A percentile compares a stretch with the other conserved stretches of the same genome.
These are phyloP conservation scores for Mnemiopsis leidyi DNA, from an alignment of 37 sponge, comb jelly and placozoan genomes.

Conservation along the genomic window DNA sequence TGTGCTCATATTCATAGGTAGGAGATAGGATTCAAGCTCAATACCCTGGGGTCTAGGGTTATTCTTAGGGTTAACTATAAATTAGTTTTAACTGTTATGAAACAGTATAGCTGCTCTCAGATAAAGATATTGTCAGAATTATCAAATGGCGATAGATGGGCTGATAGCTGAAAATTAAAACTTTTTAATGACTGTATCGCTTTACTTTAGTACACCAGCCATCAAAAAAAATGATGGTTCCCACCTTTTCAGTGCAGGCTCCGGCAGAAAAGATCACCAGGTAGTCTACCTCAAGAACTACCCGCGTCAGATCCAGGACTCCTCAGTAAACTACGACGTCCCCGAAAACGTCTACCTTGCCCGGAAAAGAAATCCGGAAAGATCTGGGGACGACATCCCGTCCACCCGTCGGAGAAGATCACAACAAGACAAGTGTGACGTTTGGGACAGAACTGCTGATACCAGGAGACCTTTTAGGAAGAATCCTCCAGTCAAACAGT, in stretches of 20 bases:
- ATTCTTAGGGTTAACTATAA: too few relatives aligned
- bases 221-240: too few relatives aligned
- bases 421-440: too few relatives aligned
- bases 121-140: too few relatives aligned
- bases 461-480: constrained; percentile 51
- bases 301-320: neutral
- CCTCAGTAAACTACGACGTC: neutral
- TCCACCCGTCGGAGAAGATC: neutral
- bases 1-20: constrained; percentile 66
- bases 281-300: constrained; percentile 56
- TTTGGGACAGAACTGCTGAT: neutral
- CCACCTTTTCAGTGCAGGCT: neutral
- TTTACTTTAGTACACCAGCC: too few relatives aligned
- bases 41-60: too few relatives aligned
- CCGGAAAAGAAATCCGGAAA: neutral
- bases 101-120: too few relatives aligned
- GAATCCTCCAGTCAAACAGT: constrained; percentile 18
- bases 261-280: constrained; percentile 27
- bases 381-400: neutral
- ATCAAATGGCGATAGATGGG: too few relatives aligned
- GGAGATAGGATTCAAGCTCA: neutral
- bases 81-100: too few relatives aligned
- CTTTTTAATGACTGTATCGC: too few relatives aligned
- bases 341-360: constrained; percentile 40
- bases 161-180: too few relatives aligned